Conservation (phyloP, 1,140 invertebrate species). For the Drusus annulatus region DNA sequence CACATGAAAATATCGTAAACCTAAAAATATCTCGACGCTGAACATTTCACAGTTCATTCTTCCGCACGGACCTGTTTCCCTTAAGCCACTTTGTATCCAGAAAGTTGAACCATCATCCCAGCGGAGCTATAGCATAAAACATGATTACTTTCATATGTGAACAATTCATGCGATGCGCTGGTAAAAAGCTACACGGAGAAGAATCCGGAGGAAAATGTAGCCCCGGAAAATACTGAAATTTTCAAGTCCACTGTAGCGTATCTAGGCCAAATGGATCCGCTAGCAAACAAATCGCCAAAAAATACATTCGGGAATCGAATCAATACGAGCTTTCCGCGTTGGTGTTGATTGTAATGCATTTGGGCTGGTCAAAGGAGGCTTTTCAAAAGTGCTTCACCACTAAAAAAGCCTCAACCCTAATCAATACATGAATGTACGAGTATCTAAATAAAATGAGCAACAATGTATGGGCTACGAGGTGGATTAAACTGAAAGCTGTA, state of each 20-base stretch:
- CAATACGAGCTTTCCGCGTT: neutral
- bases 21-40: too few relatives aligned
- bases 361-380: too few relatives aligned
- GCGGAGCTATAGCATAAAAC: slow-evolving; percentile 27
- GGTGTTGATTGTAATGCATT: neutral
- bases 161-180: slow-evolving; percentile 29
- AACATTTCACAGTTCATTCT: neutral
- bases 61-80: neutral
- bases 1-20: too few relatives aligned
- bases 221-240: slow-evolving; percentile 22
- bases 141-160: slow-evolving; percentile 33
- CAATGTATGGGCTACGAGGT: too few relatives aligned
- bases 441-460: too few relatives aligned
- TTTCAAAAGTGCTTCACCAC: too few relatives aligned
- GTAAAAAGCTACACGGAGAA: slow-evolving; percentile 2
- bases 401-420: too few relatives aligned
- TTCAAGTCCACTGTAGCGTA: slow-evolving; percentile 7
- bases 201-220: slow-evolving; percentile 10
- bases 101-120: slow-evolving; percentile 1
- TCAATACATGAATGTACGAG: too few relatives aligned
- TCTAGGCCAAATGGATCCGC: slow-evolving; percentile 6
- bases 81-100: neutral
- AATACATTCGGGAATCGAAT: neutral
- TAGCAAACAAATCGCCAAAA: neutral
- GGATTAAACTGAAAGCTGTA: too few relatives aligned